Evolutionary conservation across 1,140 invertebrate species (phyloP).

Genomic region (Magallana ariakensis): DNA sequence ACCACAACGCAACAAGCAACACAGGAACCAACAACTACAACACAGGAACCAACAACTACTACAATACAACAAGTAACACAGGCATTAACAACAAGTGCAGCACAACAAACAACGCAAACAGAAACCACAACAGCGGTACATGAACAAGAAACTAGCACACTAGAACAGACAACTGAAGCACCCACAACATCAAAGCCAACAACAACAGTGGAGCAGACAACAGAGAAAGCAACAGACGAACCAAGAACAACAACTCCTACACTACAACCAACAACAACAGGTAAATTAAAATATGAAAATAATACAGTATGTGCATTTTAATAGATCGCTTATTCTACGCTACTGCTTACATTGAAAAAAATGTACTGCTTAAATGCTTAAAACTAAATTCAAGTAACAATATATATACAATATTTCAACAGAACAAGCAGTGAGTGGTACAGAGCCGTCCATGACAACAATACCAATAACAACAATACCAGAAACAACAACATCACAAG

Average conservation of each 20-base stretch:
- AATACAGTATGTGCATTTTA: no score
- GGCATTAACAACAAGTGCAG: neutral
- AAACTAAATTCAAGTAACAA: no score
- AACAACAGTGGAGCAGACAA: neutral
- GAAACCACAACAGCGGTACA: neutral
- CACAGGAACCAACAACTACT: neutral
- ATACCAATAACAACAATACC: neutral
- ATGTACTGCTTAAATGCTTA: no score
- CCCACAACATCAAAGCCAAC: no score
- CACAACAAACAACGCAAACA: neutral
- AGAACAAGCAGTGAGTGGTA: neutral
- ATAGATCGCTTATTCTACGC: no score
- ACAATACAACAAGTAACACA: neutral
- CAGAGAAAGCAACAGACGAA: no score
- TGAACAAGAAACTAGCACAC: neutral
- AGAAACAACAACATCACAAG: neutral
- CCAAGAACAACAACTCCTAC: neutral
- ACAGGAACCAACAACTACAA: neutral
- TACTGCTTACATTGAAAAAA: no score
- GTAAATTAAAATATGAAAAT: no score
- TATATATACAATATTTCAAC: neutral
- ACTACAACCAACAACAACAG: neutral
- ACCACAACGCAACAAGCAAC: neutral
- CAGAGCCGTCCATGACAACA: constrained; percentile 14
- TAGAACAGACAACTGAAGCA: neutral